phyloP scores from a whole-genome alignment of 2,888 invertebrate genomes.

The Eurois occulta region DNA sequence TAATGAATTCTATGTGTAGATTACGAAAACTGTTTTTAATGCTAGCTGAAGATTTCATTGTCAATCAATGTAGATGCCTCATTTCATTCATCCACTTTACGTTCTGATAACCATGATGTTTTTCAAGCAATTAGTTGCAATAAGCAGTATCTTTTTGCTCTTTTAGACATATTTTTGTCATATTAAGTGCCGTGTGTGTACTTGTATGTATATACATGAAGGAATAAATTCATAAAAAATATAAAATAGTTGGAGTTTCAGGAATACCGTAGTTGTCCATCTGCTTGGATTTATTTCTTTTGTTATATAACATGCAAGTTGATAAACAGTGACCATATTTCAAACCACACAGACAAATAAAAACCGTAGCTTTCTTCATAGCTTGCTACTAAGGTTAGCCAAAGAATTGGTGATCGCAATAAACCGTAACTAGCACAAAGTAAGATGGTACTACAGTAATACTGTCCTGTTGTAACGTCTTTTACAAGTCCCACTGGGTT shows the following conservation, averaged over 20 bases:
- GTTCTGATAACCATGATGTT: not conserved
- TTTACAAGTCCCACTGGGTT: constrained; percentile 19
- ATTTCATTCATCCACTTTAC: not conserved
- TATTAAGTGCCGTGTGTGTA: not conserved
- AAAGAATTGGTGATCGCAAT: constrained; percentile 34
- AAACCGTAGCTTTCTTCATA: not conserved
- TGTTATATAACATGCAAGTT: not conserved
- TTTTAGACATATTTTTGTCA: not conserved
- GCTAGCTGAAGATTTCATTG: not conserved
- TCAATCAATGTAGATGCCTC: not conserved
- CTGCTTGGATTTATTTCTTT: not conserved
- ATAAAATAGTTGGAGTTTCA: not conserved
- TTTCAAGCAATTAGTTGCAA: not conserved
- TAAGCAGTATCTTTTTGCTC: not conserved
- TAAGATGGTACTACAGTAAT: not conserved
- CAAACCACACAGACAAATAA: not conserved
- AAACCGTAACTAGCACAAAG: constrained; percentile 31
- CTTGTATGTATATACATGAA: not conserved
- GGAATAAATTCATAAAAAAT: not conserved
- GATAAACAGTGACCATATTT: not conserved
- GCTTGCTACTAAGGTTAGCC: not conserved
- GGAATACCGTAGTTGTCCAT: not conserved
- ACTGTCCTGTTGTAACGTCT: constrained; percentile 7
- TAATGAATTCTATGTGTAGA: not conserved
- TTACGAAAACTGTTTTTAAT: not conserved